Conservation (phyloP, 2,797 vertebrate genomes). For the Micromesistius poutassou region DNA sequence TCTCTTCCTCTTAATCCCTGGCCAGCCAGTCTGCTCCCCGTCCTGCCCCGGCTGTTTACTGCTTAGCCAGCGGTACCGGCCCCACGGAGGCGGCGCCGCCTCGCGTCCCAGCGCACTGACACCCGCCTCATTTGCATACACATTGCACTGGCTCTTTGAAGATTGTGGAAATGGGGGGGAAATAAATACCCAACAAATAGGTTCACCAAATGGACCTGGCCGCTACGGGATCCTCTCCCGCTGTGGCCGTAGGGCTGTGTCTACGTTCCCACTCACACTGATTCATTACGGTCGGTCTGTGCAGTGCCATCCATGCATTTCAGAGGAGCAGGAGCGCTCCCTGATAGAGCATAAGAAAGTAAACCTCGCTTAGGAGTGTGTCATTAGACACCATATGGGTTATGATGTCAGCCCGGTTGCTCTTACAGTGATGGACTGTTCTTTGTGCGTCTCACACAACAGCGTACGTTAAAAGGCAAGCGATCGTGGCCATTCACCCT, state of each 20-base stretch:
- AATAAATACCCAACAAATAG: conserved; percentile 60
- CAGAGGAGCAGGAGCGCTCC: conserved; percentile 37
- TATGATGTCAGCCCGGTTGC: not conserved
- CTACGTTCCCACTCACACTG: conserved; percentile 42
- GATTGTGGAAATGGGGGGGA: conserved; percentile 49
- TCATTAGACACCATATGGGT: not conserved
- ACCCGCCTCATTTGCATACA: conserved; percentile 65
- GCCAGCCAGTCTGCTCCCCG: conserved; percentile 59
- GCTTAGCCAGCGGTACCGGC: conserved; percentile 67
- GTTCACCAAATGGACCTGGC: conserved; percentile 58
- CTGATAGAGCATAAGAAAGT: not conserved
- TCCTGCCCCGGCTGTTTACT: conserved; percentile 60
- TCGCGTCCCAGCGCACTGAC: conserved; percentile 56
- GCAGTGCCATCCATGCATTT: conserved; percentile 37
- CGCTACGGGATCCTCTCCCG: conserved; percentile 43
- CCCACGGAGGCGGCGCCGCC: conserved; percentile 54
- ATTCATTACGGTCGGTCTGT: conserved; percentile 46
- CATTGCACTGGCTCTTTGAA: conserved; percentile 60
- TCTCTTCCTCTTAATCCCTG: conserved; percentile 63
- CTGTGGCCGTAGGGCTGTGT: conserved; percentile 37
- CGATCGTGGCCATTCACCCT: not conserved
- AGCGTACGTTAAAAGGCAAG: not conserved
- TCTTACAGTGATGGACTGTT: not conserved
- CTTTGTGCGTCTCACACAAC: not conserved
- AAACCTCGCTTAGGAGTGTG: not conserved